phyloP scores from a whole-genome alignment of 2,888 invertebrate species.

The Leptura quadrifasciata region DNA sequence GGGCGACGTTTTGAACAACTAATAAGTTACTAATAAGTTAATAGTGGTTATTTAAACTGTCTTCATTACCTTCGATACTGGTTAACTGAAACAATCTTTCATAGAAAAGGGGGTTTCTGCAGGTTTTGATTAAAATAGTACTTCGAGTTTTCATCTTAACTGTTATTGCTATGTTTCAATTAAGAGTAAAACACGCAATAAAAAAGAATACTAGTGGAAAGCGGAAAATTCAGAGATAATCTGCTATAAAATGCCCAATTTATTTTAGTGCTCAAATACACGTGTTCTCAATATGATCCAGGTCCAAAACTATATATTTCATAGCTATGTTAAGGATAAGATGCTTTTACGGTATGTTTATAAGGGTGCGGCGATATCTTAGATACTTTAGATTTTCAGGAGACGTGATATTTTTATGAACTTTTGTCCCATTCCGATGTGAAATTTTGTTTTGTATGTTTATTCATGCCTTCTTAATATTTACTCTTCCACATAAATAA shows the following conservation, averaged over 20 bases:
- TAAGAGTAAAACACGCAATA: too few relatives aligned
- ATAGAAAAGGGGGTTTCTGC: too few relatives aligned
- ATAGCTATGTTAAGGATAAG: neutral
- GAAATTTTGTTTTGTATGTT: neutral
- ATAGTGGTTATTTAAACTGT: too few relatives aligned
- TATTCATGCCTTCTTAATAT: conserved; percentile 10
- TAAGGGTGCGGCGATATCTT: neutral
- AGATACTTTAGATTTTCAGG: neutral
- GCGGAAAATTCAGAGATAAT: too few relatives aligned
- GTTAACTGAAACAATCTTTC: too few relatives aligned
- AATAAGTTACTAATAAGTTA: too few relatives aligned
- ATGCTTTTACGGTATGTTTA: neutral
- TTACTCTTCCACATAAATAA: conserved; percentile 4
- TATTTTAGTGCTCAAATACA: conserved; percentile 9
- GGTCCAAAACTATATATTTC: neutral
- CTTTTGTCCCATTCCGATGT: neutral
- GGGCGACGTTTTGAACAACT: too few relatives aligned
- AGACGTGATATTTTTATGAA: neutral
- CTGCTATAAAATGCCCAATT: conserved; percentile 13
- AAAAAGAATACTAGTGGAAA: too few relatives aligned
- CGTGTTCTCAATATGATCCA: neutral
- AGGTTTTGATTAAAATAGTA: too few relatives aligned
- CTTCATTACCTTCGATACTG: too few relatives aligned
- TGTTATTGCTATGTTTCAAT: too few relatives aligned
- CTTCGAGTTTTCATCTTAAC: too few relatives aligned